Base-by-base conservation (phyloP, 2,113 vertebrate genomes). In the Capreolus pygargus region DNA sequence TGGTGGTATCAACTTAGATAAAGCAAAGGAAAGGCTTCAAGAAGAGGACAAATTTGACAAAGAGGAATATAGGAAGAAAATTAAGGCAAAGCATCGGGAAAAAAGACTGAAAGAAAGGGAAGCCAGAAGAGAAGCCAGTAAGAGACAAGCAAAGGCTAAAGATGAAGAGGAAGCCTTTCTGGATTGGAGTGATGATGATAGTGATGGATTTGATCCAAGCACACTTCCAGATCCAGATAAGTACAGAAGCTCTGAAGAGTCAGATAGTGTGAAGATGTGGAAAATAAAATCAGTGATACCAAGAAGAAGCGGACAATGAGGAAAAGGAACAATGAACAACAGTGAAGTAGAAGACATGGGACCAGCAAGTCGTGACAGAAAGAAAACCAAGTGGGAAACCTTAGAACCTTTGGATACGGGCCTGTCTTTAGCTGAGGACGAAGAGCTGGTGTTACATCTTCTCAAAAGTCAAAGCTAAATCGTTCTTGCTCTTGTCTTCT, bases 41-140 rank as follows among this genome's bases (percentile, higher is more conserved):
- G 98, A 98, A 96, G 99, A 99, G 97, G 99, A 99, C 97, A 99
- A 98, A 96, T 99, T 99, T 98, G 99, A 99, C 98, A 99, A 99
- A 98, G 99, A 99, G 97, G 99, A 99, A 87, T 99, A 99, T 83
- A 99, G 99, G 87, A 99, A 99, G 97, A 99, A 99, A 98, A 96
- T 99, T 94, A 99, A 99, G 97, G 99, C 99, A 98, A 99, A 99
- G 89, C 99, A 99, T 81, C 98, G 99, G 99, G 99, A 39, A 39
- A 39, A 39, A 39, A 39, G 39, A 39, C 39, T 39, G 39, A 39
- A 39, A 39, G 39, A 39, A 39, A 39, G 39, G 39, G 39, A 39
- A 39, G 39, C 39, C 39, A 39, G 39, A 39, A 39, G 39, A 39
- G 39, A 39, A 39, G 39, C 39, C 39, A 39, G 39, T 39, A 39